These are phyloP conservation scores for Eudorcas thomsonii DNA, from an alignment of 2,113 vertebrate genomes.

Conservation along the genomic window DNA sequence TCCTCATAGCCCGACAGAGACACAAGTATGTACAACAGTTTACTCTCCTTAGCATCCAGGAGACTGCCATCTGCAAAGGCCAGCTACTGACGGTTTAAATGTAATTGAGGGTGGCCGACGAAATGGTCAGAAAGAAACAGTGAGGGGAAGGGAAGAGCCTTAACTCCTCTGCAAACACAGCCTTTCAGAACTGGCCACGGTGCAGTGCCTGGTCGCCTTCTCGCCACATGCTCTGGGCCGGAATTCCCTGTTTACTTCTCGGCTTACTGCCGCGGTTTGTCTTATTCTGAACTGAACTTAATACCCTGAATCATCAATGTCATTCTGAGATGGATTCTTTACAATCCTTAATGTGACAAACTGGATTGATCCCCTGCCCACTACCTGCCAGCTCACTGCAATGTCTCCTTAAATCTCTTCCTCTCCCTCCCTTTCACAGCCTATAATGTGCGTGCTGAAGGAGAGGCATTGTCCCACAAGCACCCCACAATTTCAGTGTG, in stretches of 20 bases:
- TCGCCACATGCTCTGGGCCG: background rate
- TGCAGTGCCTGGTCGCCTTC: background rate
- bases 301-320: slow-evolving; percentile 41
- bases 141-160: background rate
- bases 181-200: rapidly evolving
- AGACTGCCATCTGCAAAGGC: background rate
- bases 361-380: slow-evolving; percentile 53
- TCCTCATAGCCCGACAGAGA: background rate
- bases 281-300: background rate
- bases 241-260: background rate
- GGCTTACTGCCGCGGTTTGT: background rate
- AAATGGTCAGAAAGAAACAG: background rate
- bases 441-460: background rate
- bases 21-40: background rate
- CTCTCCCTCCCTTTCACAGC: background rate
- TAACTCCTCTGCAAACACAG: background rate
- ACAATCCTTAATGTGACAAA: slow-evolving; percentile 67
- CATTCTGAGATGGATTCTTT: slow-evolving; percentile 56
- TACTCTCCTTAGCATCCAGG: background rate
- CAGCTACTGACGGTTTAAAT: background rate
- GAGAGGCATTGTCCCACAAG: background rate
- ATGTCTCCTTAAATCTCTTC: slow-evolving; percentile 57
- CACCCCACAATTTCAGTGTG: background rate
- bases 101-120: background rate
- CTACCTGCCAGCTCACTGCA: slow-evolving; percentile 42